A percentile compares a stretch with the other conserved stretches of the same genome.
Evolutionary conservation across 2,113 vertebrate genomes (phyloP).

Genomic region (Oceanodroma tethys): DNA sequence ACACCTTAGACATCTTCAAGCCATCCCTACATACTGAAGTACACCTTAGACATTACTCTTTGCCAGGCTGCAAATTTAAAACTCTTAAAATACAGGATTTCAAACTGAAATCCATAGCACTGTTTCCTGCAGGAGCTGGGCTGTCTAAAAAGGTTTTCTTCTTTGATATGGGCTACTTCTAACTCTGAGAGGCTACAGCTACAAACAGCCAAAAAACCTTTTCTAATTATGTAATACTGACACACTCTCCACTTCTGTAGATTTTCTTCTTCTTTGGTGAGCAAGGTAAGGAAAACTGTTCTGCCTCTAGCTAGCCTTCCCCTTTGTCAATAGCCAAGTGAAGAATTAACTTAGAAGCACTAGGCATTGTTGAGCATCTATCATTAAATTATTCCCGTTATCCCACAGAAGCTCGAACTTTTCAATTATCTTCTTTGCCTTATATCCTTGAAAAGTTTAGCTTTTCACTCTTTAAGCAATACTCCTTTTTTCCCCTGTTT

Average conservation of each 20-base stretch:
- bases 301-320: not conserved
- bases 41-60: not conserved
- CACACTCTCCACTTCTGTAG: not conserved
- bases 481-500: not conserved
- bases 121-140: not conserved
- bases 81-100: not conserved
- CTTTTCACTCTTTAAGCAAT: not conserved
- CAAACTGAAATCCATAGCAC: not conserved
- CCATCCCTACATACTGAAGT: too few relatives aligned
- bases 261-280: not conserved
- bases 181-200: not conserved
- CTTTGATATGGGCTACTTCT: not conserved
- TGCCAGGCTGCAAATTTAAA: not conserved
- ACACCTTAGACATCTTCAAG: too few relatives aligned
- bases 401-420: not conserved
- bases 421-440: not conserved
- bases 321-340: not conserved
- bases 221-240: not conserved
- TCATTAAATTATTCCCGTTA: not conserved
- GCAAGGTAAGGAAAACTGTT: not conserved
- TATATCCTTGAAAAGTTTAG: not conserved
- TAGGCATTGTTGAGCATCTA: not conserved
- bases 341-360: constrained; percentile 31
- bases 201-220: not conserved
- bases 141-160: not conserved